Percentiles rank a stretch among this genome's conserved stretches.
These are phyloP conservation scores for Corythoichthys haematopterus DNA, from an alignment of 2,113 vertebrate genomes.

Conservation along the genomic window DNA sequence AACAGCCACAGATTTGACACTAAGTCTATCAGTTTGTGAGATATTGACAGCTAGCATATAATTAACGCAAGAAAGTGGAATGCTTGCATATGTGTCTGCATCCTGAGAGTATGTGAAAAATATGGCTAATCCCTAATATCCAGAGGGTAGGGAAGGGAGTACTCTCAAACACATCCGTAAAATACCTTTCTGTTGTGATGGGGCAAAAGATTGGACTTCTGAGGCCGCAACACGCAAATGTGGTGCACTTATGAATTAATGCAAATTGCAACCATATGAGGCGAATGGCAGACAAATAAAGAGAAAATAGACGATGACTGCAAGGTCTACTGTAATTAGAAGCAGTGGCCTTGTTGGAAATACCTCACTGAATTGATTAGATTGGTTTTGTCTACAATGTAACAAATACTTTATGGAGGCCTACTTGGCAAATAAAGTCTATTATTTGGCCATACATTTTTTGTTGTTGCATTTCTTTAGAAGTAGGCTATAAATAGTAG, in stretches of 20 bases:
- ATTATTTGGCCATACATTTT: background rate
- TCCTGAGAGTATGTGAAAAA: constrained; percentile 12
- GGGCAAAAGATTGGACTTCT: constrained; percentile 56
- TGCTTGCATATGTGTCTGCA: constrained; percentile 1
- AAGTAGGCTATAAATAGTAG: background rate
- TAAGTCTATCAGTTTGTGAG: background rate
- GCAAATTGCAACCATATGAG: constrained; percentile 69
- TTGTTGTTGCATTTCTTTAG: background rate
- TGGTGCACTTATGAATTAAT: constrained; percentile 63
- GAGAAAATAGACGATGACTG: constrained; percentile 63
- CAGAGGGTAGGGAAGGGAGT: constrained; percentile 39
- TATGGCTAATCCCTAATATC: constrained; percentile 24
- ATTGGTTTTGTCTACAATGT: constrained; percentile 57
- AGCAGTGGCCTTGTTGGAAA: constrained; percentile 58
- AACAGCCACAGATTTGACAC: background rate
- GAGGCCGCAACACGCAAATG: constrained; percentile 51
- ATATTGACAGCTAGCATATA: background rate
- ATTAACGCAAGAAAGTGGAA: constrained; percentile 2
- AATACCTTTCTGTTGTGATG: constrained; percentile 62
- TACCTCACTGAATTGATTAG: constrained; percentile 62
- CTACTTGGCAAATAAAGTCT: background rate
- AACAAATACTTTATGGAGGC: constrained; percentile 30
- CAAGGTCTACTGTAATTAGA: constrained; percentile 67
- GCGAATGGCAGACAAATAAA: constrained; percentile 53
- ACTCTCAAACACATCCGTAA: constrained; percentile 47